A percentile compares a stretch with the other conserved stretches of the same genome.
phyloP scores from a whole-genome alignment of 2,888 invertebrate species.

The Netelia fuscicornis region DNA sequence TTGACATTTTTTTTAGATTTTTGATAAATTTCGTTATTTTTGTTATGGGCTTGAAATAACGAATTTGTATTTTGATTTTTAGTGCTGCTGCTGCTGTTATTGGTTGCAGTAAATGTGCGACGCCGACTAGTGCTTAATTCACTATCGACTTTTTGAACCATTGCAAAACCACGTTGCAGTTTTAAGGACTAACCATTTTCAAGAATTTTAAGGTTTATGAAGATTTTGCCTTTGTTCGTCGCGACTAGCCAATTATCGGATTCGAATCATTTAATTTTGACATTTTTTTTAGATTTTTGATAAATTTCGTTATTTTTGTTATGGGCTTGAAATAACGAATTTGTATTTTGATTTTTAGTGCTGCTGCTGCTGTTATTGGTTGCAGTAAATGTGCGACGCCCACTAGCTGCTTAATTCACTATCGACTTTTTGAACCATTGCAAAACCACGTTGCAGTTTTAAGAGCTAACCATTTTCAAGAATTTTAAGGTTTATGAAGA shows the following conservation, averaged over 20 bases:
- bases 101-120: constrained; percentile 63
- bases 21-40: no score
- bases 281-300: no score
- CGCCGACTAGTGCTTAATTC: constrained; percentile 73
- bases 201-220: constrained; percentile 19
- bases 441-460: constrained; percentile 63
- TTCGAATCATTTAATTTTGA: no score
- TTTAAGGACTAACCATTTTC: constrained; percentile 41
- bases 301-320: no score
- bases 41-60: no score
- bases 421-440: constrained; percentile 71
- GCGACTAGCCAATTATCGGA: no score
- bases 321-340: no score
- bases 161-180: constrained; percentile 63
- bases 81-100: constrained; percentile 61
- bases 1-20: no score
- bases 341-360: neutral
- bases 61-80: no score
- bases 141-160: constrained; percentile 73
- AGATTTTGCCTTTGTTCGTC: constrained; percentile 3
- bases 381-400: constrained; percentile 66
- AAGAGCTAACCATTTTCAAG: constrained; percentile 33
- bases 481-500: constrained; percentile 21
- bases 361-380: constrained; percentile 64
- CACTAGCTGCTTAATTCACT: constrained; percentile 73